Evolutionary conservation across 23 tunicate species (phyloP).

Genomic region (Ciona savignyi): DNA sequence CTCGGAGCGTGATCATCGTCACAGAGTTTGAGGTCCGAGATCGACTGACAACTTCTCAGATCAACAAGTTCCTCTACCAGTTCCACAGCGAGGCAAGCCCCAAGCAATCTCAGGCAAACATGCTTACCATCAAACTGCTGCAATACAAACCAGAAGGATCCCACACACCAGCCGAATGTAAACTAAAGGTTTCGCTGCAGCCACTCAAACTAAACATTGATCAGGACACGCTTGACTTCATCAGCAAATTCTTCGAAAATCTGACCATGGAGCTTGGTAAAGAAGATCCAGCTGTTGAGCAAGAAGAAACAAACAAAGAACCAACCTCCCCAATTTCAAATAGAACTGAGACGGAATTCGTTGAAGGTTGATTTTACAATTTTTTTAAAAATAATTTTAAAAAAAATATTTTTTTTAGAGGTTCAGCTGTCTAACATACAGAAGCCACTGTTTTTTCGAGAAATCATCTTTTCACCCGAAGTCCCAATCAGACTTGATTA

Average conservation of each 20-base stretch:
- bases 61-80: conserved; percentile 92
- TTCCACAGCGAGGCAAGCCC: conserved; percentile 69
- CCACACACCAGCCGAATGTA: conserved; percentile 38
- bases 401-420: background rate
- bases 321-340: no score
- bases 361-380: no score
- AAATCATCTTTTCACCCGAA: conserved; percentile 79
- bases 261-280: no score
- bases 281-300: no score
- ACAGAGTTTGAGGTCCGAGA: conserved; percentile 75
- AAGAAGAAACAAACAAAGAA: no score
- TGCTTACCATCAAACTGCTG: conserved; percentile 56
- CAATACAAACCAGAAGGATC: conserved; percentile 21
- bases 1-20: conserved; percentile 49
- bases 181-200: conserved; percentile 63
- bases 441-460: conserved; percentile 40
- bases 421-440: background rate
- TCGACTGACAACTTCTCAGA: conserved; percentile 66
- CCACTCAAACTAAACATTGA: conserved; percentile 81
- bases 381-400: no score
- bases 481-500: conserved; percentile 91
- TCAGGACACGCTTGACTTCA: conserved; percentile 70
- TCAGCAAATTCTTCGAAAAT: conserved; percentile 46
- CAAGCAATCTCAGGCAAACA: conserved; percentile 59
- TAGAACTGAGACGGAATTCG: no score